Evolutionary conservation across 2,797 vertebrate species (phyloP).

Genomic region (Notolabrus celidotus): DNA sequence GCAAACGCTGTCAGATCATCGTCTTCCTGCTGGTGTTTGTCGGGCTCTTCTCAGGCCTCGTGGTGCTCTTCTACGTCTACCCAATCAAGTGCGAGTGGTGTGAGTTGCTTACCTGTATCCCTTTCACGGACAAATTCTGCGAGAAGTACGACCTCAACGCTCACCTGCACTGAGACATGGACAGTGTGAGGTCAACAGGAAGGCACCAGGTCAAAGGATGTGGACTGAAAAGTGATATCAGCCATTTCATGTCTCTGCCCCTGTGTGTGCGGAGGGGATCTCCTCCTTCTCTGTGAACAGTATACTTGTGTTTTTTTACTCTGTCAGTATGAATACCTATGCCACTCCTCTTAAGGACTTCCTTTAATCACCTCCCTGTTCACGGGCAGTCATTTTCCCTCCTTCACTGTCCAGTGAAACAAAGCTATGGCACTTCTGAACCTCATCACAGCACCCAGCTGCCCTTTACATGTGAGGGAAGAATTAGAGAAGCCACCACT

Average conservation of each 20-base stretch:
- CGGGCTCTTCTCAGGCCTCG: constrained; percentile 94
- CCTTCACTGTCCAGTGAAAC: constrained; percentile 69
- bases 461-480: constrained; percentile 70
- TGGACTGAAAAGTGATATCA: constrained; percentile 35
- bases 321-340: constrained; percentile 73
- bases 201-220: constrained; percentile 56
- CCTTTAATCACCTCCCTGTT: constrained; percentile 61
- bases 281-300: constrained; percentile 71
- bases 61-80: constrained; percentile 96
- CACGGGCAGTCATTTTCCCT: constrained; percentile 64
- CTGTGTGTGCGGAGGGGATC: constrained; percentile 20
- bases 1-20: constrained; percentile 98
- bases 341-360: constrained; percentile 69
- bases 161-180: constrained; percentile 91
- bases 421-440: constrained; percentile 67
- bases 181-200: constrained; percentile 13
- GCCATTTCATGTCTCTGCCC: constrained; percentile 38
- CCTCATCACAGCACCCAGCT: constrained; percentile 62
- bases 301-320: constrained; percentile 80
- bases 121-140: constrained; percentile 99
- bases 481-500: constrained; percentile 73
- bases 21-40: constrained; percentile 94
- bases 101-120: constrained; percentile 97
- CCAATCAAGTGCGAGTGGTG: constrained; percentile 98
- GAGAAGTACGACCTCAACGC: constrained; percentile 99